Conservation (phyloP, 2,797 vertebrate species). For the Thripadectes ignobilis region DNA sequence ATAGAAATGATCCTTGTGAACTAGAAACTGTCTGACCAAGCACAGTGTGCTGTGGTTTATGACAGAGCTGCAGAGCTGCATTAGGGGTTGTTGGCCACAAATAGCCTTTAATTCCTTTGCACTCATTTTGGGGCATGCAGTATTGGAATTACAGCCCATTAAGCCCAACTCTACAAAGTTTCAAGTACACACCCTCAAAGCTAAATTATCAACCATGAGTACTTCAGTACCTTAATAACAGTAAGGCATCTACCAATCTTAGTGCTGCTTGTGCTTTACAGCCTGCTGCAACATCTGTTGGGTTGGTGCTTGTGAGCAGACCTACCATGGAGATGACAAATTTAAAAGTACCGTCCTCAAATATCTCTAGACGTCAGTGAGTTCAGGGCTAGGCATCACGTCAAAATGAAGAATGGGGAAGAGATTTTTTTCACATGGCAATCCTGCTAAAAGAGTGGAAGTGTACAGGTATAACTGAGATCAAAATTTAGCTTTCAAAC, state of each 20-base stretch:
- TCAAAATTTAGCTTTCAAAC: neutral
- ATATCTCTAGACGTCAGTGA: neutral
- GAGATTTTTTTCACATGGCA: neutral
- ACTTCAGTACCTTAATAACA: neutral
- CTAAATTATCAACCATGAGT: neutral
- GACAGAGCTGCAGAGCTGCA: neutral
- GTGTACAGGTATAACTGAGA: neutral
- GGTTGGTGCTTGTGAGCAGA: neutral
- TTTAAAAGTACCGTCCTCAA: neutral
- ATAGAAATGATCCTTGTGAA: constrained; percentile 23
- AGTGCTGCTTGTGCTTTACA: neutral
- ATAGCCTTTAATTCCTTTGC: neutral
- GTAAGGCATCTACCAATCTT: neutral
- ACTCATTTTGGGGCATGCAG: neutral
- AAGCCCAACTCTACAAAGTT: neutral
- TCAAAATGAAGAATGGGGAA: neutral
- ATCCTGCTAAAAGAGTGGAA: neutral
- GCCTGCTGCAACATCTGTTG: neutral
- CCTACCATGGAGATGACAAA: neutral
- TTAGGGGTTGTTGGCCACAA: neutral
- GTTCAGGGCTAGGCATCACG: neutral
- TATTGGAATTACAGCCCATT: neutral
- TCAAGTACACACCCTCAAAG: neutral
- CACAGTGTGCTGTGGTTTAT: neutral
- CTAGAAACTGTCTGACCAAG: constrained; percentile 2